Evolutionary conservation across 2,797 vertebrate genomes (phyloP), one percentile per base, ranked within the genome.

Genomic region (Mus minutoides): DNA sequence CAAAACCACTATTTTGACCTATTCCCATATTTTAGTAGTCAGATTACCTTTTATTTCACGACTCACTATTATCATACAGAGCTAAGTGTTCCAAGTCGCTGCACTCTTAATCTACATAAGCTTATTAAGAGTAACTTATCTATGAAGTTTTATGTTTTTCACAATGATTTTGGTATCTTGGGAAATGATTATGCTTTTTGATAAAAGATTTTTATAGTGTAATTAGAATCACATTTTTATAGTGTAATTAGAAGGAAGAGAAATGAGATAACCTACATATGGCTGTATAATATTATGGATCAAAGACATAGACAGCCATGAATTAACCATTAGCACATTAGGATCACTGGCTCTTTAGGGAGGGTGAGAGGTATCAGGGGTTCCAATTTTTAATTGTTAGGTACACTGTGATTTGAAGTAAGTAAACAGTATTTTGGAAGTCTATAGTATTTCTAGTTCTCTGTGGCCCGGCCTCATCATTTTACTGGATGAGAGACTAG

Each of bases 1-100:
- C 78, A 43, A 24, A 90, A 79, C 80, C 2, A 89, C 78, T 84
- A 58, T n/a, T 95, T 95, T 52, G 52, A 94, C 4, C 60, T 69
- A 46, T 77, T 90, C 7, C 29, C 69, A 12, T 77, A 94, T 46
- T 89, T 93, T 93, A 26, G 6, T 88, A 79, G 64, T 82, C 6
- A 92, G 56, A 58, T 60, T 84, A 0, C 14, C 52, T 17, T 88
- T 94, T 86, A 37, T 83, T 90, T 94, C 19, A 96, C 75, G 2
- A 56, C n/a, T 84, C 93, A 79, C 58, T 69, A 11, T 21, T 92
- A 75, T 43, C 16, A 89, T 46, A 34, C 62, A 29, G 7, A 96
- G 6, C 3, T 69, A 83, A 78, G 6, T 75, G 5, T 58, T 83
- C 7, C 40, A 94, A 94, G 7, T 11, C 6, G 6, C 73, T 82